A percentile compares a stretch with the other conserved stretches of the same genome.
These are phyloP conservation scores for Engystomops pustulosus DNA, from an alignment of 2,113 vertebrate genomes.

Conservation along the genomic window DNA sequence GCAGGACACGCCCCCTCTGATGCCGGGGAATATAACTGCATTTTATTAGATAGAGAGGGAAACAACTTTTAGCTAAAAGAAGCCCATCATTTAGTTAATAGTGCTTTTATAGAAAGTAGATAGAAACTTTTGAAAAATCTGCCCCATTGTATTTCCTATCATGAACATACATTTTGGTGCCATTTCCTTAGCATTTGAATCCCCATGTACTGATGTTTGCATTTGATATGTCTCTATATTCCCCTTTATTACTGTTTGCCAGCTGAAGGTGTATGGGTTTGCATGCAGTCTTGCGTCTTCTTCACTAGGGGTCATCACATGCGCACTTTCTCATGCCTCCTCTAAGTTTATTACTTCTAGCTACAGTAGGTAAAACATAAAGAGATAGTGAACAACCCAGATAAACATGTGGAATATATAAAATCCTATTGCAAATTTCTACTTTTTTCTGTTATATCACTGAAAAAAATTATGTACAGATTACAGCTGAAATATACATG, in stretches of 20 bases:
- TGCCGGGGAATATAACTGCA: too few relatives aligned
- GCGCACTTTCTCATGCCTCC: background rate
- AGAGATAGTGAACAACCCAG: background rate
- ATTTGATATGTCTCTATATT: background rate
- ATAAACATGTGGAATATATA: background rate
- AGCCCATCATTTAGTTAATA: too few relatives aligned
- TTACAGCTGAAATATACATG: constrained; percentile 57
- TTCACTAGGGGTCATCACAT: background rate
- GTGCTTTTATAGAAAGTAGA: too few relatives aligned
- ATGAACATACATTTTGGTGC: background rate
- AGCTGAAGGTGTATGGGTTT: background rate
- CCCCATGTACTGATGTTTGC: background rate
- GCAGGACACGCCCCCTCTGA: too few relatives aligned
- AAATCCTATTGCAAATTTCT: background rate
- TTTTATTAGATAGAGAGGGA: too few relatives aligned
- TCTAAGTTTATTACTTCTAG: background rate
- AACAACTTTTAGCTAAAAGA: too few relatives aligned
- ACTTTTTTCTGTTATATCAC: background rate
- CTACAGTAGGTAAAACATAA: background rate
- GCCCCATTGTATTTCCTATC: background rate
- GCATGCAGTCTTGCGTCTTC: background rate
- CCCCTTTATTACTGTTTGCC: background rate
- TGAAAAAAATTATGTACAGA: constrained; percentile 48
- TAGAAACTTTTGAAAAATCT: too few relatives aligned
- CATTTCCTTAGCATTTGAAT: background rate